A percentile compares a stretch with the other conserved stretches of the same genome.
Evolutionary conservation across 2,797 vertebrate species (phyloP).

Genomic region (Emydoidea blandingii): DNA sequence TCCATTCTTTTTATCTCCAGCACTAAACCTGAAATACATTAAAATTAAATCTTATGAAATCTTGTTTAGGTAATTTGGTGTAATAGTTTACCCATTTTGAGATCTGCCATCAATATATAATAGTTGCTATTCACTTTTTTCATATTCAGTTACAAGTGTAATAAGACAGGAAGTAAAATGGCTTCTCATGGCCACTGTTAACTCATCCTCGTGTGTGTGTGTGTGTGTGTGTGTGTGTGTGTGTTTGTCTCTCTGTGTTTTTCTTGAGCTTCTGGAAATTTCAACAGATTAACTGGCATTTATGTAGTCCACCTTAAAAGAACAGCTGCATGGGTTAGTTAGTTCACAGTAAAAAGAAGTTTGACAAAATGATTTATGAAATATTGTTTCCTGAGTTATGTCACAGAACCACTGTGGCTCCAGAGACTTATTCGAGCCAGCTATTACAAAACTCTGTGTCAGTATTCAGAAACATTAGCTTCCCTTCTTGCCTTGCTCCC

Average conservation of each 20-base stretch:
- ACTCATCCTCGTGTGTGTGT: not conserved
- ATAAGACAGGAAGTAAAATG: slow-evolving; percentile 23
- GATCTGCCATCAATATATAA: not conserved
- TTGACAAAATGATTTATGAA: slow-evolving; percentile 56
- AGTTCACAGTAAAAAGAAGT: slow-evolving; percentile 36
- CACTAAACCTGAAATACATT: not conserved
- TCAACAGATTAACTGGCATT: slow-evolving; percentile 23
- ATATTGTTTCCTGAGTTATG: slow-evolving; percentile 68
- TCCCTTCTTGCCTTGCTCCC: slow-evolving; percentile 13
- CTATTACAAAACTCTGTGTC: slow-evolving; percentile 50
- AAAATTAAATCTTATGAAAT: not conserved
- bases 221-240: not conserved
- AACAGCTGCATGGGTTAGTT: slow-evolving; percentile 36
- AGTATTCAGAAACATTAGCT: slow-evolving; percentile 47
- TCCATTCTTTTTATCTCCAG: not conserved
- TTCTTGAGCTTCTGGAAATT: not conserved
- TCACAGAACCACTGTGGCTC: slow-evolving; percentile 54
- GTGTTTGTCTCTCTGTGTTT: not conserved
- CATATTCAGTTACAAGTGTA: not conserved
- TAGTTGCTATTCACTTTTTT: slow-evolving; percentile 20
- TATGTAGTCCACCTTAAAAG: slow-evolving; percentile 54
- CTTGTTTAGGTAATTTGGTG: not conserved
- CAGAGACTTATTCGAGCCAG: slow-evolving; percentile 48
- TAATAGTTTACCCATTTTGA: slow-evolving; percentile 17
- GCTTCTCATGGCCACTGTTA: not conserved